Evolutionary conservation across 30 jellyfish, hydroid and myxozoan genomes (phyloP), one percentile per base, ranked within the genome.

Genomic region (Aurelia sp.): DNA sequence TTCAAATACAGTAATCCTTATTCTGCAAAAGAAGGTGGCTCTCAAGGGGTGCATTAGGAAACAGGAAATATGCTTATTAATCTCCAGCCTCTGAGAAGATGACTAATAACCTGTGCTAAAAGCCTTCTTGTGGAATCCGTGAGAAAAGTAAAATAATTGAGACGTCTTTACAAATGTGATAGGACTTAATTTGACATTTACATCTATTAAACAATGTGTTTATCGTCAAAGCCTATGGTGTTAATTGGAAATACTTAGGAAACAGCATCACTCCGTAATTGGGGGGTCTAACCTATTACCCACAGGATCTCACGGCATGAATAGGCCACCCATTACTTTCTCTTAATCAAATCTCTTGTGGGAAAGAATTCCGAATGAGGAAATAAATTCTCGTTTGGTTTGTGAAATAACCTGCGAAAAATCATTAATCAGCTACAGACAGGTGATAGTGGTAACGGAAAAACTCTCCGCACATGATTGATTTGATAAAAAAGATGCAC

Each of bases 211-310:
- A 53, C 22, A 59, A 55, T 73, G 22, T 60, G 50, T 55, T 50
- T 59, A n/a, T 59, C 72, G 38, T 44, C 72, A 76, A 9, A 58
- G 30, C 60, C 87, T 3, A 21, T 12, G 5, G 87, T 76, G 87
- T 53, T 76, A 76, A 76, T 76, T 27, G 38, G 63, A 52, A 24
- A 59, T 21, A 76, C 74, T 76, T 27, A 76, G 35, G 40, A 9
- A 24, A 41, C 74, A 52, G 74, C 74, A 76, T 65, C 87, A 61
- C 73, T 76, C 74, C 87, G 50, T 57, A 50, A 24, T 51, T 19
- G 84, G 50, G 75, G 51, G 51, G 70, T 57, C 76, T 27, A 51
- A 17, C 19, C 22, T 74, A 20, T 21, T 16, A 59, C 22, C 63
- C 20, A 70, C 62, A 21, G 22, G 22, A 8, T 27, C 30, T 44